Base-by-base conservation (phyloP, 2,797 vertebrate species). In the Macrochelys suwanniensis region DNA sequence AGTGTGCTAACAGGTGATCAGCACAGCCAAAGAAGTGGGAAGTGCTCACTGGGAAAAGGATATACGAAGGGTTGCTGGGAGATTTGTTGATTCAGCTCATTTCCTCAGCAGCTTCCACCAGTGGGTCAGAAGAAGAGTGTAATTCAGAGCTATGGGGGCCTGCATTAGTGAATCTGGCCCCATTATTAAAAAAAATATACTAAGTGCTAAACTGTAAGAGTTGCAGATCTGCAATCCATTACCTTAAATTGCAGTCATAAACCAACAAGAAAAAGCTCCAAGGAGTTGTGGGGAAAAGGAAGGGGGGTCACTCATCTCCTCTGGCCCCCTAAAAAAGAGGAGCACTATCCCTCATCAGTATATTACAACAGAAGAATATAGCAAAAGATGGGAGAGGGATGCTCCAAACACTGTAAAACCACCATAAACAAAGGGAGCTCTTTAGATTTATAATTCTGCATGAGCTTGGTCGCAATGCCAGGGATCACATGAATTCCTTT, bases 371-470 rank as follows among this genome's bases (percentile, higher is more conserved):
- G 26, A 82, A 61, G 13, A 83, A 42, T 74, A 61, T 28, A 56
- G 3, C 13, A 33, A 2, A 16, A 82, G 45, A 84, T 84, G 80
- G 37, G 37, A 90, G 9, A 76, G 17, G 25, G 85, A 56, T 45
- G 83, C 37, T 76, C 80, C 49, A 94, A 54, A 37, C 45, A 42
- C 45, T 54, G 26, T 42, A 84, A 95, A 95, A n/a, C 6, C 78
- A 88, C 68, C 91, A 80, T 11, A 96, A 87, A 86, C 78, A 93
- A 94, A 81, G 56, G 53, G 68, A 92, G 85, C 49, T n/a, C 11
- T 74, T 74, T 16, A 13, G 33, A 68, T 89, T 57, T 37, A 68
- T 78, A 89, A 87, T 89, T 92, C 79, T 33, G 26, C 49, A 11
- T 7, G 2, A 96, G 78, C 47, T 86, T 59, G 61, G 77, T 89